Evolutionary conservation across 2,888 invertebrate species (phyloP), one percentile per base, ranked within the genome.

Genomic region (Trissoscelio sp.): DNA sequence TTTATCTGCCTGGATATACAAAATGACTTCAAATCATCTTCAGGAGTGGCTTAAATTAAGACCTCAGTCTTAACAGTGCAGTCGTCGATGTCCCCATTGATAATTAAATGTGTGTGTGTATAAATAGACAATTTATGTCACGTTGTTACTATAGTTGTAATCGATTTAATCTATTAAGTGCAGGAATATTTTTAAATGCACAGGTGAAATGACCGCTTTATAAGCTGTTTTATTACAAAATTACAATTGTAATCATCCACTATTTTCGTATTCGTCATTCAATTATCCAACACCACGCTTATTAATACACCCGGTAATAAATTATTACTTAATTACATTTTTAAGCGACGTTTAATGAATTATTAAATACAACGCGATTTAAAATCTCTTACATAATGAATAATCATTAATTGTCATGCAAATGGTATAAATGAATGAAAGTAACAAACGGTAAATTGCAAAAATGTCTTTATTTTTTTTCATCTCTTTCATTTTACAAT

Each of bases 191-290:
- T 66, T 51, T 66, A 64, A 34, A 16, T 39, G 51, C 46, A 24
- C 22, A 37, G 39, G 66, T 51, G 66, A 66, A 66, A 66, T 66
- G 66, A 51, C 66, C 66, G 66, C 37, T 66, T 66, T 39, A 39
- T 39, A 48, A 44, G 31, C 4, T 31, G 6, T 31, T 62, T 62
- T 62, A 20, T 58, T n/a, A n/a, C n/a, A n/a, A n/a, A n/a, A 39
- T 42, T 55, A 24, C 55, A 5, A 42, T 24, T 28, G 31, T 4
- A 53, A 53, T 24, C 7, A 37, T 5, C 6, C 7, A n/a, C 18
- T 55, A 55, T 55, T 22, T 57, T 57, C 57, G 12, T 31, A 34
- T 12, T 42, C 24, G 20, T 42, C 24, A 42, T 14, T 60, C 14
- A 22, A 42, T 24, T 42, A 24, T 18, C 3, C 16, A 11, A 14